A percentile compares a stretch with the other conserved stretches of the same genome.
These are phyloP conservation scores for Takifugu rubripes DNA, from an alignment of 2,797 vertebrate species.

Conservation along the genomic window DNA sequence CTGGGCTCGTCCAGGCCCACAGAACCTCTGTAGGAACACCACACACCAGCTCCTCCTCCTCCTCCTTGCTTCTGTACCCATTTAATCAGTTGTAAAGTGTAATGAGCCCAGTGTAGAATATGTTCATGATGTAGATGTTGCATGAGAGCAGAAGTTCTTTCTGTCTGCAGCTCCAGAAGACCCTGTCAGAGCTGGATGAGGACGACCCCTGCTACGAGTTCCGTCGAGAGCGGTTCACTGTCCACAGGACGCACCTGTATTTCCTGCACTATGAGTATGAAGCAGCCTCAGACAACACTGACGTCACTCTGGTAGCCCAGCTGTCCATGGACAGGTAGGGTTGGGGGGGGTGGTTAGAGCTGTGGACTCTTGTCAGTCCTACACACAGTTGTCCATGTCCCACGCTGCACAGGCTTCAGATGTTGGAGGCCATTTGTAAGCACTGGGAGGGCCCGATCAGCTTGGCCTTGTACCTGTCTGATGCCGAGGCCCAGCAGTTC, in stretches of 20 bases:
- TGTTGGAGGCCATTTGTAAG: slow-evolving; percentile 98
- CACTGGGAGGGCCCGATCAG: slow-evolving; percentile 99
- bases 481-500: slow-evolving; percentile 97
- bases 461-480: slow-evolving; percentile 94
- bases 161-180: slow-evolving; percentile 88
- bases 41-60: not conserved
- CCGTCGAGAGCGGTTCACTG: slow-evolving; percentile 91
- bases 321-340: slow-evolving; percentile 96
- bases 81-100: no score
- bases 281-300: slow-evolving; percentile 80
- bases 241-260: slow-evolving; percentile 94
- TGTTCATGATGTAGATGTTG: no score
- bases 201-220: slow-evolving; percentile 98
- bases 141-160: not conserved
- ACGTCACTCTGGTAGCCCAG: slow-evolving; percentile 94
- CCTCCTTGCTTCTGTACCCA: no score
- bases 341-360: no score
- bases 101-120: no score
- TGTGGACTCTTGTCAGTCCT: no score
- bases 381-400: no score
- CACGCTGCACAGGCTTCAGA: slow-evolving; percentile 84
- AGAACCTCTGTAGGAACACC: slow-evolving; percentile 11
- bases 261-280: slow-evolving; percentile 95
- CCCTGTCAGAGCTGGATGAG: slow-evolving; percentile 92
- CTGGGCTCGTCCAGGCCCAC: slow-evolving; percentile 21